Evolutionary conservation across 1,140 invertebrate genomes (phyloP), one percentile per base, ranked within the genome.

Genomic region (Micrasema minimum): DNA sequence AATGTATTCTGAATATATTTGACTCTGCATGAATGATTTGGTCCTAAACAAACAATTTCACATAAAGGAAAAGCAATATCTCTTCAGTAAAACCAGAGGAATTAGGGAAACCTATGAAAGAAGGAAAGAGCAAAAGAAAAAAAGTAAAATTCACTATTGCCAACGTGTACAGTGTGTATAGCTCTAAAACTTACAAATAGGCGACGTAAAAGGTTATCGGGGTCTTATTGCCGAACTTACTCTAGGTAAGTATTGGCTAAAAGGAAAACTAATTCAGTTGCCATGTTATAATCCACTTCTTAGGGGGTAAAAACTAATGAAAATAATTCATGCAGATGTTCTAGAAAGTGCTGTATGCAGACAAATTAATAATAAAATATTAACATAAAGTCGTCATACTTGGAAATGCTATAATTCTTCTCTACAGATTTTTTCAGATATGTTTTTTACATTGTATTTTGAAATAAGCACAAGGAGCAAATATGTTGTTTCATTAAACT

Each of bases 11-110:
- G 16, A 22, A 41, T 20, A 16, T 20, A 59, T 59, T 59, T 22
- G 38, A 14, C 16, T 59, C 55, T 23, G 31, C 7, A 31, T 16
- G 37, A 59, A 59, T 22, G 37, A 59, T 59, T 41, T 59, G 12
- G 55, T 22, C 35, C 55, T 18, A 43, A 59, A 59, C 55, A 59
- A 59, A 59, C 55, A 59, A 20, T 26, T 31, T 26, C 26, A 53
- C 1, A 14, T 11, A 59, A 38, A 41, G 37, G 55, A 22, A 22
- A 22, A 26, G 50, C 37, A n/a, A 18, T 59, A 14, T 35, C 26
- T 41, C 55, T 59, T 35, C 16, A 23, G 48, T n/a, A 22, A 12
- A 20, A 16, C 9, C 10, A 11, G 18, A 16, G 37, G 55, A 9
- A 41, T 5, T 6, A 41, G 55, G 10, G 37, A 14, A 22, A 31